phyloP scores from a whole-genome alignment of 1,140 invertebrate species.

The Bursaphelenchus mucronatus region DNA sequence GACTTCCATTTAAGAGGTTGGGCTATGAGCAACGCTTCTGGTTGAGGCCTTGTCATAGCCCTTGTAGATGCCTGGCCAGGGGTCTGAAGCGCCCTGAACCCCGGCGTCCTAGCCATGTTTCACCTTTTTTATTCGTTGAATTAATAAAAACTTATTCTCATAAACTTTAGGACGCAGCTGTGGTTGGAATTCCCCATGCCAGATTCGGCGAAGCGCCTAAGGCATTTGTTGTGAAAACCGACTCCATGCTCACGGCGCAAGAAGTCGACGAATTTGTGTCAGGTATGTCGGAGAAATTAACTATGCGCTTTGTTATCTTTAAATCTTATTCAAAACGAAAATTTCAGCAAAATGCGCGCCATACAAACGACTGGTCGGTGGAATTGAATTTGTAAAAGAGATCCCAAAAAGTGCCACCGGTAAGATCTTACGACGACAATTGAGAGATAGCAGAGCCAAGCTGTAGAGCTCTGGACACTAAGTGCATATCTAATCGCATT shows the following conservation, averaged over 20 bases:
- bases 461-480: too few species aligned
- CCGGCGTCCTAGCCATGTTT: too few species aligned
- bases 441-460: conserved; percentile 54
- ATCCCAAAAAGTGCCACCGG: conserved; percentile 74
- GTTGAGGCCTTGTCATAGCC: too few species aligned
- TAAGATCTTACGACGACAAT: conserved; percentile 70
- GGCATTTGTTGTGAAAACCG: conserved; percentile 71
- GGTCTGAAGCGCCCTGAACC: too few species aligned
- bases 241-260: conserved; percentile 46
- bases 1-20: too few species aligned
- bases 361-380: conserved; percentile 64
- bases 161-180: conserved; percentile 70
- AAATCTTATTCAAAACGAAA: conserved; percentile 18
- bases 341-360: conserved; percentile 36
- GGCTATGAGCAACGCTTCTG: too few species aligned
- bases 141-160: conserved; percentile 33
- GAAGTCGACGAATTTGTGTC: conserved; percentile 36
- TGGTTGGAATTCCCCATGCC: conserved; percentile 73
- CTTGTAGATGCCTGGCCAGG: too few species aligned
- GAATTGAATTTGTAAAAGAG: conserved; percentile 68
- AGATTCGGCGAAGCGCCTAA: conserved; percentile 72
- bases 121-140: too few species aligned
- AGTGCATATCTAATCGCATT: too few species aligned
- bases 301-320: background rate
- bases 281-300: conserved; percentile 14